A percentile compares a stretch with the other conserved stretches of the same genome.
These are phyloP conservation scores for Mantis religiosa DNA, from an alignment of 2,888 invertebrate species.

Conservation along the genomic window DNA sequence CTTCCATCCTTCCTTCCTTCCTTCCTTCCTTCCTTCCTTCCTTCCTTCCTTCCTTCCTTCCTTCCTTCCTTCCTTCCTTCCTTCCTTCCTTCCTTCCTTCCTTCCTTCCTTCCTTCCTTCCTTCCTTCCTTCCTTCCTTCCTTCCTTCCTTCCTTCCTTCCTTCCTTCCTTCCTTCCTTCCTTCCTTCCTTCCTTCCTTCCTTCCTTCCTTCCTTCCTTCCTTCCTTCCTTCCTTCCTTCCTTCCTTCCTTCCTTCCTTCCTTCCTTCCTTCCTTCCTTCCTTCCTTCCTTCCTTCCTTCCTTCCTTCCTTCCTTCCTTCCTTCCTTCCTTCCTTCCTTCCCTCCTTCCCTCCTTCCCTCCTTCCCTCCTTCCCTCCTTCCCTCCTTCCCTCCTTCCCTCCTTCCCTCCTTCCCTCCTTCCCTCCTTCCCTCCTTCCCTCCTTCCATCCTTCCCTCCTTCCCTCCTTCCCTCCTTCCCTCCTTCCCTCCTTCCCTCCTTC, in stretches of 20 bases:
- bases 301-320: background rate
- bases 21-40: background rate
- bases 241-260: background rate
- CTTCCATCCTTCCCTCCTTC: no score
- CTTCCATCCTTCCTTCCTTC: background rate
- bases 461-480: no score
- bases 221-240: background rate
- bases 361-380: background rate
- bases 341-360: background rate
- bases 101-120: background rate
- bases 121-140: background rate
- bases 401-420: no score
- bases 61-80: no score
- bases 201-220: no score
- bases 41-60: background rate
- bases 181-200: background rate
- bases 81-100: no score
- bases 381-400: no score
- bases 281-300: background rate
- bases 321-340: background rate
- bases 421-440: no score
- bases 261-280: no score
- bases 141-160: background rate
- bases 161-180: background rate
- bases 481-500: no score